phyloP scores from a whole-genome alignment of 1,140 invertebrate species.

The Bradynema listronoti region DNA sequence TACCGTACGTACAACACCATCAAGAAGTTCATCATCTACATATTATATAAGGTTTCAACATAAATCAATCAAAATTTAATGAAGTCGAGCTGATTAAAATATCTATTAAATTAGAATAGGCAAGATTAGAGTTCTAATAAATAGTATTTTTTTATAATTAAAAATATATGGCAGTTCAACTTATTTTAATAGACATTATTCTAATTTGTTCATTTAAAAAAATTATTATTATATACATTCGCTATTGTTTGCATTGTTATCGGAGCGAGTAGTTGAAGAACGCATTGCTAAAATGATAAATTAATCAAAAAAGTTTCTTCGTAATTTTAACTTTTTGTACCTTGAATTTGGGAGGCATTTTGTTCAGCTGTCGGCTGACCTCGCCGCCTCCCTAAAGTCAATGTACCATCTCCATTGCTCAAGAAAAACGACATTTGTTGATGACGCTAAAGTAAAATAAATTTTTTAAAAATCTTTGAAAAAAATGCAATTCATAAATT shows the following conservation, averaged over 20 bases:
- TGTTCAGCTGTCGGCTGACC: conserved; percentile 37
- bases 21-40: conserved; percentile 51
- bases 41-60: not conserved
- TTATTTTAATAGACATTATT: too few relatives aligned
- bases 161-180: too few relatives aligned
- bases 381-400: conserved; percentile 36
- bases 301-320: conserved; percentile 11
- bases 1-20: conserved; percentile 57
- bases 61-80: conserved; percentile 14
- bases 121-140: too few relatives aligned
- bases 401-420: conserved; percentile 39
- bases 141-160: too few relatives aligned
- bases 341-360: conserved; percentile 44
- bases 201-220: too few relatives aligned
- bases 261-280: too few relatives aligned
- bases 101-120: too few relatives aligned
- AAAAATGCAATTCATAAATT: conserved; percentile 1
- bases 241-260: too few relatives aligned
- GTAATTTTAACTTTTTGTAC: conserved; percentile 12
- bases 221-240: too few relatives aligned
- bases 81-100: conserved; percentile 6
- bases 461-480: not conserved
- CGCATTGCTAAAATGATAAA: too few relatives aligned
- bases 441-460: conserved; percentile 40
- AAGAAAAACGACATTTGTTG: conserved; percentile 52